Base-by-base conservation (phyloP, 2,797 vertebrate species). In the Tiaroga cobitis region DNA sequence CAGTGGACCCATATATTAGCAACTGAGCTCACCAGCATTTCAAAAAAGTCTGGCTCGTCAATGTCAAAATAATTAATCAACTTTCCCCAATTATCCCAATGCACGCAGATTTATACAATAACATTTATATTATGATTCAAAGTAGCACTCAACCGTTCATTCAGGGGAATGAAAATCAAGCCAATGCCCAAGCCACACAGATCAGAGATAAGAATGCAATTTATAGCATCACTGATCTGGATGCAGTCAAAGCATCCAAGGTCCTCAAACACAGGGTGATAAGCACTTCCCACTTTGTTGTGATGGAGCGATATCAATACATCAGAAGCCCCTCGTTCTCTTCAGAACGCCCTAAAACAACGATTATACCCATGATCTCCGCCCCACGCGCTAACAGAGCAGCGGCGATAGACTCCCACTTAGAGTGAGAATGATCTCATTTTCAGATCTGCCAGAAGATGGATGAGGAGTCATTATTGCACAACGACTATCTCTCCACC, bases 391-490 rank as follows among this genome's bases (percentile, higher is more conserved):
- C 56, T 8, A 46, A 37, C 65, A 32, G 67, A 84, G 70, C 84
- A 76, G 51, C 43, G 19, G 80, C 43, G 78, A 87, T 89, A 84
- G 84, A 86, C 75, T 75, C 82, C 81, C 82, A 88, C 86, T 86
- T 90, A 82, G 67, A 84, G 32, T 81, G 82, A 63, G 68, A 85
- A 86, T 85, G 85, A 82, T 81, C 85, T 87, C 77, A 82, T 87
- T 88, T 87, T 81, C 80, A 81, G 80, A 85, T 83, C 76, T 79
- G 46, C 76, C 49, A 8, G 85, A 88, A 89, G 87, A 88, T 81
- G 80, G 83, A 89, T 89, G 89, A 88, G 82, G 76, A 87, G 86
- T 76, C 85, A 83, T 88, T 87, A 87, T 87, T 88, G 83, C 82
- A 85, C 83, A 81, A 83, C 32, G 56, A 69, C 70, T 59, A 49